Evolutionary conservation across 2,888 invertebrate species (phyloP).

Genomic region (Prenolepis imparis): DNA sequence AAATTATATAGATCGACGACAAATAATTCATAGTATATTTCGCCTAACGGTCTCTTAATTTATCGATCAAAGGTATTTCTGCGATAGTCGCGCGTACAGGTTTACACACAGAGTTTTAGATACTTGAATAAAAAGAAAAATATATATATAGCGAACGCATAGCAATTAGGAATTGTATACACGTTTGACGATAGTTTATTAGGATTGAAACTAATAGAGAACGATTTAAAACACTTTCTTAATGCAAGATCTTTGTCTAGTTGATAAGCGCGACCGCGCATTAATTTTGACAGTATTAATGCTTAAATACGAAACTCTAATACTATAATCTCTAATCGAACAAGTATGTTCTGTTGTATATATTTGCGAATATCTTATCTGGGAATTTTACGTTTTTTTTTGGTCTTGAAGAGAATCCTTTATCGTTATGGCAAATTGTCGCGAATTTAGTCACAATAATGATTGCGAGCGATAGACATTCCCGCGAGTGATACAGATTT

Average conservation of each 20-base stretch:
- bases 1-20: background rate
- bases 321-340: no score
- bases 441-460: background rate
- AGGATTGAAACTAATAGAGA: background rate
- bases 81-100: conserved; percentile 10
- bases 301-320: background rate
- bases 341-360: background rate
- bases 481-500: background rate
- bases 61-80: conserved; percentile 11
- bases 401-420: conserved; percentile 12
- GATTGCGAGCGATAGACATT: background rate
- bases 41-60: background rate
- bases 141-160: conserved; percentile 4
- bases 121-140: conserved; percentile 12
- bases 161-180: background rate
- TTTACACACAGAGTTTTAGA: conserved; percentile 17
- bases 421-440: conserved; percentile 3
- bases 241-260: background rate
- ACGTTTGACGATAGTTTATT: conserved; percentile 27
- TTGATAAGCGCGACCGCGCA: background rate
- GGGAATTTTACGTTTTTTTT: background rate
- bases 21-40: conserved; percentile 4
- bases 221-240: background rate
- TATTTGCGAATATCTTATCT: conserved; percentile 12
- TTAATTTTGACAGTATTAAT: conserved; percentile 11